A percentile compares a stretch with the other conserved stretches of the same genome.
Conservation (phyloP, 2,888 invertebrate species). For the Incurvaria masculella region DNA sequence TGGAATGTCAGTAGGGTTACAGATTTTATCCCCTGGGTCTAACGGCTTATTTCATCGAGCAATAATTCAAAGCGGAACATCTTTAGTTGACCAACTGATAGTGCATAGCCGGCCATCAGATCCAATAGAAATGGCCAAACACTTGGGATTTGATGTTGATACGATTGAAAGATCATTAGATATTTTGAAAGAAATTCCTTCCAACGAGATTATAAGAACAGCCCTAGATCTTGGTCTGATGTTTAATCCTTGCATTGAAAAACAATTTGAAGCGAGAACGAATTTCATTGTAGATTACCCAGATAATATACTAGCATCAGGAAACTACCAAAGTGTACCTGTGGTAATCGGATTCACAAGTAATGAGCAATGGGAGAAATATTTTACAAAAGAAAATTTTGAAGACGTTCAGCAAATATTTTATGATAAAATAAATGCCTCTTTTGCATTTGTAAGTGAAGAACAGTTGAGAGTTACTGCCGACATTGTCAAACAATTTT, state of each 20-base stretch:
- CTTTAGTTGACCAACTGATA: constrained; percentile 20
- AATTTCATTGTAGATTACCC: constrained; percentile 25
- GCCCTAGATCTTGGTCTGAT: constrained; percentile 16
- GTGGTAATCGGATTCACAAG: constrained; percentile 29
- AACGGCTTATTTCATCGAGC: constrained; percentile 25
- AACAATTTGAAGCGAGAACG: constrained; percentile 24
- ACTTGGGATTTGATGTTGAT: constrained; percentile 20
- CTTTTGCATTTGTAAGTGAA: constrained; percentile 6
- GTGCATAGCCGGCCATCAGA: constrained; percentile 20
- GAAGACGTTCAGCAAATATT: neutral
- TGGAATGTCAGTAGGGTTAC: constrained; percentile 26
- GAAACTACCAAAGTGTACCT: constrained; percentile 18
- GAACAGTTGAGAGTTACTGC: constrained; percentile 5
- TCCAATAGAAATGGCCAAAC: constrained; percentile 24
- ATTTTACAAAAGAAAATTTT: constrained; percentile 1
- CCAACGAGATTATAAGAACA: constrained; percentile 21
- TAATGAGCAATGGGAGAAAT: constrained; percentile 20
- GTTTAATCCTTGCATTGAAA: constrained; percentile 30
- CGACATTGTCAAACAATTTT: constrained; percentile 22
- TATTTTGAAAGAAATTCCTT: constrained; percentile 20
- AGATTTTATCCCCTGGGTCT: constrained; percentile 22
- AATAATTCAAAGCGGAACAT: constrained; percentile 29
- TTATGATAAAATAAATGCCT: neutral
- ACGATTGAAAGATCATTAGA: constrained; percentile 22
- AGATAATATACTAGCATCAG: constrained; percentile 4